Evolutionary conservation across 2,113 vertebrate species (phyloP), one percentile per base, ranked within the genome.

Genomic region (Phyllostomus hastatus): DNA sequence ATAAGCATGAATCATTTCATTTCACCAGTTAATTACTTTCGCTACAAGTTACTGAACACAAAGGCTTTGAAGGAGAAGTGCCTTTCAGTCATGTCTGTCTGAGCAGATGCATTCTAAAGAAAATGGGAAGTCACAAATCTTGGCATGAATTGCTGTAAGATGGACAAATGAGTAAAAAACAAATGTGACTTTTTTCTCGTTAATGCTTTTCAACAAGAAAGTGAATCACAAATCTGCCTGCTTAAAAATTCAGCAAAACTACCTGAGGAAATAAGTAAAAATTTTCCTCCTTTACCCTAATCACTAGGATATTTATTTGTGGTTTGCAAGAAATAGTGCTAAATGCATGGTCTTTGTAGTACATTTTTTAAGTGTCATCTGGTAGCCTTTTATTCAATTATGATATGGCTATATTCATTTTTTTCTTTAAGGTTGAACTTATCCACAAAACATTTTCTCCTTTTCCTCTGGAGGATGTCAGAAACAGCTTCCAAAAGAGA

Each of bases 401-500:
- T 64, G 9, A 43, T 46, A 59, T 19, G 35, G 22, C 84, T 91
- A 70, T 20, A 75, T 89, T 38, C 35, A 28, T n/a, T 73, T 78
- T 90, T 57, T 91, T 67, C 33, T 93, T 94, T 94, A 89, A 94
- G 15, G 61, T 72, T 73, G 11, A 66, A 80, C 26, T 67, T 66
- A 95, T 95, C 73, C 59, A 84, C 80, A 95, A 83, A 86, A 79
- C 16, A 78, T 31, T 59, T 73, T 85, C 35, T 95, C n/a, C 22
- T 46, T 76, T 91, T 97, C 20, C 57, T 80, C 24, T 86, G 73
- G 38, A 52, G 12, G 5, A n/a, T 95, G 14, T 93, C 73, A 94
- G 52, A 79, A 78, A 88, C 38, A 9, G 7, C 46, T 73, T 76
- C 35, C 24, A 52, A 38, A 78, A 54, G 26, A 66, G 20, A 52